Evolutionary conservation across 1,140 invertebrate genomes (phyloP), one percentile per base, ranked within the genome.

Genomic region (Drosophila sp.): DNA sequence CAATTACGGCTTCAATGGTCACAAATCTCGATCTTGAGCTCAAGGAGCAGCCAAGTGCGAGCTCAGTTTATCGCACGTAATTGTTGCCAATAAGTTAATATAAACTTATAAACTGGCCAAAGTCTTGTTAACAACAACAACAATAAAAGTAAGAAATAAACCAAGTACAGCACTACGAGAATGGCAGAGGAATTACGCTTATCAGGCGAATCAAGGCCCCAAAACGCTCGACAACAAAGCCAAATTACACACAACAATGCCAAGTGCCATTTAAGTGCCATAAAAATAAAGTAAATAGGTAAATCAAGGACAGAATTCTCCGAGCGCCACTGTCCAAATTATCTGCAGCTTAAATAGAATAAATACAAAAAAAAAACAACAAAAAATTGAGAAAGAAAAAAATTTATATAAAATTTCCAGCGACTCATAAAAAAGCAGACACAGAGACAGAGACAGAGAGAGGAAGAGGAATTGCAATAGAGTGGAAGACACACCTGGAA

Each of bases 271-370:
- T 84, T 64, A 67, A 87, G 83, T 78, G 82, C 72, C 78, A 76
- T 82, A 89, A 87, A 86, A 87, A 77, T 71, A 67, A 87, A 87
- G 82, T 82, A 87, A 87, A 87, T 87, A 82, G 81, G 82, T 87
- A 87, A 87, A 89, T 89, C 83, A 87, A 65, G 75, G 41, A 56
- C 54, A 38, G 69, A 59, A 62, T 14, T 51, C 48, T 41, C 48
- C 34, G 41, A 54, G 58, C 32, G 29, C 25, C 59, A 38, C 40
- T 56, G 61, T 45, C 29, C 65, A 78, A 78, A 87, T 86, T 78
- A 87, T 87, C 78, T 87, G 66, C 78, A 82, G 78, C 82, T 78
- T 81, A 82, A 78, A 78, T 80, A 80, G 75, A 80, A 80, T 81
- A 77, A 38, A 34, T 53, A 46, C 13, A 62, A n/a, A 54, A 50